These are phyloP conservation scores for Rhinella marina DNA, from an alignment of 2,797 vertebrate species.

Conservation along the genomic window DNA sequence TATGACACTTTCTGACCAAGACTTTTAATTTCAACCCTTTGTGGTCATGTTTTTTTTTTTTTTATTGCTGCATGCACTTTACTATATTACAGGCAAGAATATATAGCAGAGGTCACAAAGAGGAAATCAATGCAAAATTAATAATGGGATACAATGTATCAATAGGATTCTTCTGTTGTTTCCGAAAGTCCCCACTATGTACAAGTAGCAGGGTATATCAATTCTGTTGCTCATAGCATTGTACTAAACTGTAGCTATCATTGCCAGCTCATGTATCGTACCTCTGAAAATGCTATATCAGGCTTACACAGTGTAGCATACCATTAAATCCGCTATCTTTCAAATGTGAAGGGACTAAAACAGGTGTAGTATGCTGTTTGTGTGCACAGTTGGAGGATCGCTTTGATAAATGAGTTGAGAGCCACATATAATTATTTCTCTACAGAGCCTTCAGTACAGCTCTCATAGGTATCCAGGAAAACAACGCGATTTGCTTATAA, in stretches of 20 bases:
- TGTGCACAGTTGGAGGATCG: background rate
- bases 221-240: background rate
- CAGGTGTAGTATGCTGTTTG: background rate
- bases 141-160: background rate
- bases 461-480: background rate
- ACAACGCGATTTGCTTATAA: background rate
- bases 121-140: conserved; percentile 23
- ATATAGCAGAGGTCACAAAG: background rate
- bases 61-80: background rate
- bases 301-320: background rate
- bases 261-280: background rate
- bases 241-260: background rate
- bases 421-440: background rate
- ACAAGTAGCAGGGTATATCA: background rate
- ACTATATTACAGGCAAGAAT: background rate
- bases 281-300: background rate
- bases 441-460: background rate
- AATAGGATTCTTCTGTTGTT: background rate
- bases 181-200: background rate
- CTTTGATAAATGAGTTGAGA: background rate
- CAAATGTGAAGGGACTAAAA: background rate
- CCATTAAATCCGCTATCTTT: background rate
- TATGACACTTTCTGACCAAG: background rate
- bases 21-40: conserved; percentile 14
- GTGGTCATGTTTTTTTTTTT: background rate